Conservation (phyloP, 2,113 vertebrate genomes). For the Vombatus ursinus region DNA sequence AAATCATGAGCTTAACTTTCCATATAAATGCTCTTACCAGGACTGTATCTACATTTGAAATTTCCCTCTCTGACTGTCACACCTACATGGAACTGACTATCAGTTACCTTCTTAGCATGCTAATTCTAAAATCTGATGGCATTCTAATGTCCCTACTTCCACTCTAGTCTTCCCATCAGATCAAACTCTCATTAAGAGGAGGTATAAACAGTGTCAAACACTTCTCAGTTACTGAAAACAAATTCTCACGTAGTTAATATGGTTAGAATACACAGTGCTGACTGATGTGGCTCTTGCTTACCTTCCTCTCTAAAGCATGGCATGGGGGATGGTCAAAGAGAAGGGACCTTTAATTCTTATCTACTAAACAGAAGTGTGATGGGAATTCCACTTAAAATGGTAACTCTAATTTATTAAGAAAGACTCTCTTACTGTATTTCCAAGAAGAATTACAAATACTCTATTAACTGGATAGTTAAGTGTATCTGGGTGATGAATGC, state of each 20-base stretch:
- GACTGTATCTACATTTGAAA: neutral
- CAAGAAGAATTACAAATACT: neutral
- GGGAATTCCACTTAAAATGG: neutral
- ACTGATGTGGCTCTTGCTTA: no score
- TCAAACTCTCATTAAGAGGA: neutral
- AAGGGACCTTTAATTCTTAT: neutral
- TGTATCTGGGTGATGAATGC: neutral
- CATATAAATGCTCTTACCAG: neutral
- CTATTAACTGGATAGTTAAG: neutral
- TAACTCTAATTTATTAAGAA: neutral
- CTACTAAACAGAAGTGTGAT: neutral
- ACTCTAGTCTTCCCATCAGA: neutral
- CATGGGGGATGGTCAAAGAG: neutral
- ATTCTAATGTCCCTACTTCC: neutral
- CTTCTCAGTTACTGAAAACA: neutral
- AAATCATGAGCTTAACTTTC: neutral
- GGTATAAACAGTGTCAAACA: neutral
- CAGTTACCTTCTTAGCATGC: neutral
- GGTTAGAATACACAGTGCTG: no score
- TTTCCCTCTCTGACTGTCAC: neutral
- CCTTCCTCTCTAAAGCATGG: neutral
- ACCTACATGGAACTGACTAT: neutral
- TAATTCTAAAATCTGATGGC: neutral
- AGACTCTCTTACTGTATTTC: neutral
- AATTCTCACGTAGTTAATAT: neutral